Percentiles rank a stretch among this genome's conserved stretches.
phyloP scores from a whole-genome alignment of 2,797 vertebrate species.

The Acipenser transmontanus region DNA sequence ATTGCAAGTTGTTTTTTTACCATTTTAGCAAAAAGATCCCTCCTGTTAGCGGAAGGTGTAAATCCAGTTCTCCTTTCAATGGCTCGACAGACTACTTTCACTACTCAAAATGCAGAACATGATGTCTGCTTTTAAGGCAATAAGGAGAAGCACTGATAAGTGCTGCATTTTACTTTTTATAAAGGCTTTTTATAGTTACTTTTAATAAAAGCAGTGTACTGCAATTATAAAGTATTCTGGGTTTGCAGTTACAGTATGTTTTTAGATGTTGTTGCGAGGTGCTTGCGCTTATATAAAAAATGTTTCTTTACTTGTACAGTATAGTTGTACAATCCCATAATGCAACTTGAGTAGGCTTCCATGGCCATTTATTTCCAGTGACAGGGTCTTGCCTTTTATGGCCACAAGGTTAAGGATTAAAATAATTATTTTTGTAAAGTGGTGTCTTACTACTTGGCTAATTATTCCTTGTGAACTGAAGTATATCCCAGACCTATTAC shows the following conservation, averaged over 20 bases:
- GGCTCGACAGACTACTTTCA: constrained; percentile 62
- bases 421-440: constrained; percentile 7
- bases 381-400: constrained; percentile 3
- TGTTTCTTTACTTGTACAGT: no score
- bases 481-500: neutral
- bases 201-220: constrained; percentile 71
- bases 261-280: constrained; percentile 51
- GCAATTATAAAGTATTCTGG: constrained; percentile 73
- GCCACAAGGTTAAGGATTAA: neutral
- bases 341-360: no score
- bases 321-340: no score
- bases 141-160: constrained; percentile 64
- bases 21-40: constrained; percentile 26
- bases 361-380: constrained; percentile 37
- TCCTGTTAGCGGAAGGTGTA: constrained; percentile 50
- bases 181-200: constrained; percentile 68
- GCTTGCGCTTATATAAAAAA: constrained; percentile 38
- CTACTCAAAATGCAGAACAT: constrained; percentile 61
- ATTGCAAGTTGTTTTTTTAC: constrained; percentile 23
- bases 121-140: constrained; percentile 68
- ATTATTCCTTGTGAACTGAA: neutral
- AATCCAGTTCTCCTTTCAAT: constrained; percentile 64
- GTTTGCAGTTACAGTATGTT: constrained; percentile 56
- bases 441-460: constrained; percentile 9
- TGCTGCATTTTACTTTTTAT: constrained; percentile 64